These are phyloP conservation scores for Erythrocebus patas DNA, from an alignment of 2,113 vertebrate species.

Conservation along the genomic window DNA sequence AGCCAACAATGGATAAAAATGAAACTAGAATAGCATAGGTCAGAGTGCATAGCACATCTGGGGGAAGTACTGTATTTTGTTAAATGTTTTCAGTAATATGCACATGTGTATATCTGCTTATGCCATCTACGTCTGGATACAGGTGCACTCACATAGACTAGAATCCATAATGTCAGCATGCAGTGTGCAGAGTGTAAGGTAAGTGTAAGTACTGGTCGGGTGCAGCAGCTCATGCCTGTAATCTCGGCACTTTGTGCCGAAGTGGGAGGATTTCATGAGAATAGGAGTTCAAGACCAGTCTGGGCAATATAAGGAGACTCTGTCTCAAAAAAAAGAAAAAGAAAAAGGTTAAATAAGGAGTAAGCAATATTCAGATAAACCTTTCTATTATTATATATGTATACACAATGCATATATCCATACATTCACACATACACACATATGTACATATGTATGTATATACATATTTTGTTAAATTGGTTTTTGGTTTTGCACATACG, in stretches of 20 bases:
- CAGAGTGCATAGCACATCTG: fast-evolving
- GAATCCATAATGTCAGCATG: fast-evolving
- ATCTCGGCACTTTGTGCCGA: too few species aligned
- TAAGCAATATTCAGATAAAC: not conserved
- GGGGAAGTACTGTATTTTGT: fast-evolving
- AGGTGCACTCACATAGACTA: not conserved
- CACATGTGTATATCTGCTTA: not conserved
- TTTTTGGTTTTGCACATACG: not conserved
- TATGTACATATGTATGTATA: fast-evolving
- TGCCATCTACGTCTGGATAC: fast-evolving
- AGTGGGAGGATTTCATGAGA: too few species aligned
- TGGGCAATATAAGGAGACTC: too few species aligned
- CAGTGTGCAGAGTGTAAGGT: fast-evolving
- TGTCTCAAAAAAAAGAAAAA: too few species aligned
- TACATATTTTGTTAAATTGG: not conserved
- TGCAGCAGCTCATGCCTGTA: too few species aligned
- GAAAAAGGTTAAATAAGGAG: too few species aligned
- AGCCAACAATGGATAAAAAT: not conserved
- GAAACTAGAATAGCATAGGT: not conserved
- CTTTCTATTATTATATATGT: not conserved
- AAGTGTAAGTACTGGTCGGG: not conserved
- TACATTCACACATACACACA: too few species aligned
- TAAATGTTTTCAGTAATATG: too few species aligned
- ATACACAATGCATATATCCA: not conserved
- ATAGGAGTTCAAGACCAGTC: too few species aligned